Conservation (phyloP, 1,140 invertebrate genomes). For the Hydropsyche tenuis region DNA sequence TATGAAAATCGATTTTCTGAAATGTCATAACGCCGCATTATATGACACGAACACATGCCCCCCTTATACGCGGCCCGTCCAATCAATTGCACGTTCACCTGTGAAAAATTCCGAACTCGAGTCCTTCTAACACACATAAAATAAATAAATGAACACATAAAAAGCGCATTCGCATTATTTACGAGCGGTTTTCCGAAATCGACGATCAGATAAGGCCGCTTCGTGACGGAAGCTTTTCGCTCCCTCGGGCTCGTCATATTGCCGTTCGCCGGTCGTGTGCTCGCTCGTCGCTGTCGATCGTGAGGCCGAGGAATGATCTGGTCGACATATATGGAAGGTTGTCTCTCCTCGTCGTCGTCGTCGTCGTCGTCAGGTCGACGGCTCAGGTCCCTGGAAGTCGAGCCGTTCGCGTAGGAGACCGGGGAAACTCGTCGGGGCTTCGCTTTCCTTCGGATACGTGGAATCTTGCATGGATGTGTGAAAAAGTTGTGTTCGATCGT, state of each 20-base stretch:
- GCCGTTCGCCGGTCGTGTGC: too few species aligned
- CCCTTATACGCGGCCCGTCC: too few species aligned
- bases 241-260: constrained; percentile 29
- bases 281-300: neutral
- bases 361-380: constrained; percentile 1
- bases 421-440: constrained; percentile 28
- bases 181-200: neutral
- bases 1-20: too few species aligned
- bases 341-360: neutral
- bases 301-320: constrained; percentile 25
- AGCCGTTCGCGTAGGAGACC: constrained; percentile 14
- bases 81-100: too few species aligned
- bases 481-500: too few species aligned
- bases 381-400: constrained; percentile 3
- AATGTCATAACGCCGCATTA: too few species aligned
- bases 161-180: neutral
- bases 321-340: constrained; percentile 39
- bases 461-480: too few species aligned
- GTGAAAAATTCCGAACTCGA: too few species aligned
- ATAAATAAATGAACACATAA: too few species aligned
- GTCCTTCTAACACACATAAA: too few species aligned
- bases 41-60: too few species aligned
- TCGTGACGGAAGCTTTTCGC: constrained; percentile 8
- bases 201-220: constrained; percentile 8
- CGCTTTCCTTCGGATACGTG: too few species aligned